A percentile compares a stretch with the other conserved stretches of the same genome.
These are phyloP conservation scores for Charanyca ferruginea DNA, from an alignment of 2,888 invertebrate species.

Conservation along the genomic window DNA sequence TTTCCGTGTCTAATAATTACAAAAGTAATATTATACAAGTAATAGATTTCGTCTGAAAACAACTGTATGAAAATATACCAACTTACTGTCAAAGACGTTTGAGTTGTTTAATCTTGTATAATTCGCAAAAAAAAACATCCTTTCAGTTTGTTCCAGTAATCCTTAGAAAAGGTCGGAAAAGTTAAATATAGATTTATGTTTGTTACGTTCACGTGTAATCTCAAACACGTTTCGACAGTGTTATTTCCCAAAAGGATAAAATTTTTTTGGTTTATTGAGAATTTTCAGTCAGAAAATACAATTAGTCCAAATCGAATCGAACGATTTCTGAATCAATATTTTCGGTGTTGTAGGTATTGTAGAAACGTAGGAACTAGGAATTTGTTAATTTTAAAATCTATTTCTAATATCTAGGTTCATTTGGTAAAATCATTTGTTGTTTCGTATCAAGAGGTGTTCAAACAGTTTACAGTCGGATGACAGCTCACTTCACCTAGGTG, in stretches of 20 bases:
- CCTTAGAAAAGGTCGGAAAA: not conserved
- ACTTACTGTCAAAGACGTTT: conserved; percentile 13
- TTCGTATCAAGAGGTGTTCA: not conserved
- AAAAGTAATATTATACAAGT: conserved; percentile 8
- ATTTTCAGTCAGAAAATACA: conserved; percentile 4
- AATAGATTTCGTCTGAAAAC: conserved; percentile 15
- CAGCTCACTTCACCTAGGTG: too few species aligned
- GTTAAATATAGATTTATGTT: conserved; percentile 13
- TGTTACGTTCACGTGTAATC: conserved; percentile 18
- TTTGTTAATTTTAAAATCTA: not conserved
- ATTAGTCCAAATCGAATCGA: not conserved
- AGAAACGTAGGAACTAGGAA: too few species aligned
- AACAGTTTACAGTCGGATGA: conserved; percentile 5
- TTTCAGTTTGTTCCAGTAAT: conserved; percentile 10
- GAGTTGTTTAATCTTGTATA: conserved; percentile 17
- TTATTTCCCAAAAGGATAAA: conserved; percentile 7
- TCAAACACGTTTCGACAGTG: conserved; percentile 12
- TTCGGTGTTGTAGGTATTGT: too few species aligned
- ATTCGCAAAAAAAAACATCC: conserved; percentile 5
- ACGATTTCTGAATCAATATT: conserved; percentile 15
- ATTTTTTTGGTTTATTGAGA: conserved; percentile 4
- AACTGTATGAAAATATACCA: conserved; percentile 15
- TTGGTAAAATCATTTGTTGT: not conserved
- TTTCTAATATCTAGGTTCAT: not conserved
- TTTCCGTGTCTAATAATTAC: not conserved